A percentile compares a stretch with the other conserved stretches of the same genome.
Conservation (phyloP, 2,113 vertebrate species). For the Amphilophus citrinellus region DNA sequence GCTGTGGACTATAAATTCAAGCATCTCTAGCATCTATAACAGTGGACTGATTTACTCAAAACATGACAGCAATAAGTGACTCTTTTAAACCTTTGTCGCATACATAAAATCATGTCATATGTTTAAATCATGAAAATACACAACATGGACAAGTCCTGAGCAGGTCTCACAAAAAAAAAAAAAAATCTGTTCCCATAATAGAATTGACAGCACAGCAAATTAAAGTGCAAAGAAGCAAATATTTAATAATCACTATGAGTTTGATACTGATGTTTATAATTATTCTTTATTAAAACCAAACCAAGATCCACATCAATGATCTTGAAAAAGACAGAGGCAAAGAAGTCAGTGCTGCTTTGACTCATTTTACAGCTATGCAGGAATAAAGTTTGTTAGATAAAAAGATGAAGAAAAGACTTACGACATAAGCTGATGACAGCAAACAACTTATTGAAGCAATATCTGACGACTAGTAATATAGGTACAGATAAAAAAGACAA, state of each 20-base stretch:
- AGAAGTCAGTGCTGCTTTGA: neutral
- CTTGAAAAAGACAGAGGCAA: no score
- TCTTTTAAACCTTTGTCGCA: no score
- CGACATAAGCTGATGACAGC: neutral
- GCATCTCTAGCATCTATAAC: no score
- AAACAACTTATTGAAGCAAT: neutral
- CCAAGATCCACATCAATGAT: neutral
- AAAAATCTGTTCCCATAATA: neutral
- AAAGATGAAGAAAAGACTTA: neutral
- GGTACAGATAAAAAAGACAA: neutral
- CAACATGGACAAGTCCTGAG: no score
- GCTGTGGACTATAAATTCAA: no score
- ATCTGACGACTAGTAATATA: neutral
- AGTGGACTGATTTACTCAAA: no score
- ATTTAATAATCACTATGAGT: no score
- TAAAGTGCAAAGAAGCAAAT: no score
- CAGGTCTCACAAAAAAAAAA: neutral
- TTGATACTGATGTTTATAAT: neutral
- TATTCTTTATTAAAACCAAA: neutral
- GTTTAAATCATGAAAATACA: no score
- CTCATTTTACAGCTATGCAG: neutral
- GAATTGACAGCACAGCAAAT: fast-evolving
- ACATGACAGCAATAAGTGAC: no score
- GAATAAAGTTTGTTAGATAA: neutral
- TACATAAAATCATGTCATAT: no score